Percentiles rank a stretch among this genome's conserved stretches.
Evolutionary conservation across 1,140 invertebrate genomes (phyloP).

Genomic region (Heliothis subflexa): DNA sequence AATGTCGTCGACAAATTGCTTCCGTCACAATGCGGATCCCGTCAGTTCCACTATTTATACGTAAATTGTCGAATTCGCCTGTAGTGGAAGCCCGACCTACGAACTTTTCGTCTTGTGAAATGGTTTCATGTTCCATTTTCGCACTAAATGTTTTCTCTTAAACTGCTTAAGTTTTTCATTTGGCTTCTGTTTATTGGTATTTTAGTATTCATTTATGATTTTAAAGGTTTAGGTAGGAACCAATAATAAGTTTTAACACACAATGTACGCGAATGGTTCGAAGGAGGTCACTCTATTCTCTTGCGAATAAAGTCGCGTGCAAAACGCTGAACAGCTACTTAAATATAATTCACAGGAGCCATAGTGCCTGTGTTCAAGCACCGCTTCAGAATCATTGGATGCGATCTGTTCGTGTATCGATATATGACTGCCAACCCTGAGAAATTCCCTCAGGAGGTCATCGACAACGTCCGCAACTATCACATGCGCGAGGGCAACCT

Average conservation of each 20-base stretch:
- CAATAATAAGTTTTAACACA: too few relatives aligned
- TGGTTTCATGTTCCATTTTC: neutral
- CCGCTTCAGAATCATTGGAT: conserved; percentile 89
- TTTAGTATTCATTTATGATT: too few relatives aligned
- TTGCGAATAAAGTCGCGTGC: too few relatives aligned
- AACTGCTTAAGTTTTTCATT: too few relatives aligned
- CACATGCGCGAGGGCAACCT: conserved; percentile 87
- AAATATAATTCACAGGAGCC: conserved; percentile 79
- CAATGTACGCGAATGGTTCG: too few relatives aligned
- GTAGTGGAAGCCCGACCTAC: neutral
- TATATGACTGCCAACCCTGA: conserved; percentile 90
- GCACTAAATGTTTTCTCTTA: too few relatives aligned
- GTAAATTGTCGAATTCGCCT: conserved; percentile 1
- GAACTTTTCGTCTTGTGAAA: conserved; percentile 9
- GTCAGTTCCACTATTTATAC: conserved; percentile 17
- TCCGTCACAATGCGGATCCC: neutral
- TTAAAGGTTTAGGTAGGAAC: too few relatives aligned
- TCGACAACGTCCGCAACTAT: conserved; percentile 88
- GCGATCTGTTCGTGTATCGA: conserved; percentile 90
- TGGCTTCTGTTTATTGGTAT: too few relatives aligned
- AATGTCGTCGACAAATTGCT: neutral
- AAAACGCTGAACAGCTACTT: too few relatives aligned
- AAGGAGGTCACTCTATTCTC: too few relatives aligned
- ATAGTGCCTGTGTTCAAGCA: conserved; percentile 89
- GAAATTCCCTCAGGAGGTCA: conserved; percentile 88